Percentiles rank a stretch among this genome's conserved stretches.
Evolutionary conservation across 2,888 invertebrate genomes (phyloP).

Genomic region (Chironomus tentans): DNA sequence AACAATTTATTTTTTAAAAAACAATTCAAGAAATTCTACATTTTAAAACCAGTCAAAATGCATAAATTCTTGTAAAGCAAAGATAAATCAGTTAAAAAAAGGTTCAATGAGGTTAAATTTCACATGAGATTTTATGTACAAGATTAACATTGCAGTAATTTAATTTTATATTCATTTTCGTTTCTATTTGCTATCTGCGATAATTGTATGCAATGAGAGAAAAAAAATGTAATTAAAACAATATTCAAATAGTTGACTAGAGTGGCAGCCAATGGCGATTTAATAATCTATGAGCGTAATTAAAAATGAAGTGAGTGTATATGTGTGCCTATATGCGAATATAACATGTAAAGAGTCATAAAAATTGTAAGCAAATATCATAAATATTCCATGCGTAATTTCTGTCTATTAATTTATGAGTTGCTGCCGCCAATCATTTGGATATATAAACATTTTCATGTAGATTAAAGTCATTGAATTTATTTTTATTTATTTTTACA

Average conservation of each 20-base stretch:
- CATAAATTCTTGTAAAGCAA: no score
- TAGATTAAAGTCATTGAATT: conserved; percentile 12
- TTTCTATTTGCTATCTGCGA: background rate
- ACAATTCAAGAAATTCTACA: no score
- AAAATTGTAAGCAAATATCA: background rate
- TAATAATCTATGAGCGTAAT: conserved; percentile 4
- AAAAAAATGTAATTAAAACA: background rate
- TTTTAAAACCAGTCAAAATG: no score
- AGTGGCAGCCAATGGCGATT: conserved; percentile 4
- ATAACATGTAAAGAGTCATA: no score
- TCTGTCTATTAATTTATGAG: conserved; percentile 5
- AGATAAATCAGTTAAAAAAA: no score
- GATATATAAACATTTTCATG: background rate
- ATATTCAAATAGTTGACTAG: background rate
- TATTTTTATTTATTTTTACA: background rate
- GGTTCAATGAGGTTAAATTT: background rate
- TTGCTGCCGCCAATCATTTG: background rate
- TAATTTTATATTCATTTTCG: background rate
- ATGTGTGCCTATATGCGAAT: background rate
- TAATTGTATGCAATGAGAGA: background rate
- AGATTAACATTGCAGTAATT: background rate
- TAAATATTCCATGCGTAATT: conserved; percentile 5
- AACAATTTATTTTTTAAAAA: no score
- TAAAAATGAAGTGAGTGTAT: background rate
- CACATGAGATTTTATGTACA: background rate